Percentiles rank a stretch among this genome's conserved stretches.
phyloP scores from a whole-genome alignment of 1,140 invertebrate genomes.

The Aradophagus sp. region DNA sequence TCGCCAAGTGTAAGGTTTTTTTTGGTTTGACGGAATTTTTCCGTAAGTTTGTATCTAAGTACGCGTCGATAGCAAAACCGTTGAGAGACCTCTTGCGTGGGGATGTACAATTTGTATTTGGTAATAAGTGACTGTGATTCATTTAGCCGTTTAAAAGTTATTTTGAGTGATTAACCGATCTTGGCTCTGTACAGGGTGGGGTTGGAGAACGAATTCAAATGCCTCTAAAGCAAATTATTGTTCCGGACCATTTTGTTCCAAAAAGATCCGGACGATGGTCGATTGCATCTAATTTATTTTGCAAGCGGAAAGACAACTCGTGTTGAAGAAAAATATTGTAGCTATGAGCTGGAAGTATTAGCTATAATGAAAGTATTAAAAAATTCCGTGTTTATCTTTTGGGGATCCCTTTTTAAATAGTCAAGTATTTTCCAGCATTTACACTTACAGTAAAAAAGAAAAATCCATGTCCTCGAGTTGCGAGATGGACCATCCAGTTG shows the following conservation, averaged over 20 bases:
- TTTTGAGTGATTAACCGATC: background rate
- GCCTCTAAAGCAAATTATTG: background rate
- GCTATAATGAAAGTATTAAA: background rate
- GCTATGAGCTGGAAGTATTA: background rate
- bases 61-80: background rate
- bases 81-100: background rate
- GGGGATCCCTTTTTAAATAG: background rate
- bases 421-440: background rate
- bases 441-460: background rate
- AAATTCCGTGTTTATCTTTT: background rate
- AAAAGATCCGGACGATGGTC: background rate
- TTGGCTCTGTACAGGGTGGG: background rate
- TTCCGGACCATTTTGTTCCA: background rate
- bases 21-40: no score
- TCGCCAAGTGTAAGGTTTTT: background rate
- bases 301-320: background rate
- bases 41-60: background rate
- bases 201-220: background rate
- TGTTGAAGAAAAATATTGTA: background rate
- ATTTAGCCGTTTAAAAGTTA: background rate
- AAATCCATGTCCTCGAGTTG: no score
- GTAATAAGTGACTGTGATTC: background rate
- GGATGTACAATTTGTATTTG: background rate
- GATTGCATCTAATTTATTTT: background rate
- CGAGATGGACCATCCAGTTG: no score